phyloP scores from a whole-genome alignment of 2,888 invertebrate genomes.

The Chaitophorus viminalis region DNA sequence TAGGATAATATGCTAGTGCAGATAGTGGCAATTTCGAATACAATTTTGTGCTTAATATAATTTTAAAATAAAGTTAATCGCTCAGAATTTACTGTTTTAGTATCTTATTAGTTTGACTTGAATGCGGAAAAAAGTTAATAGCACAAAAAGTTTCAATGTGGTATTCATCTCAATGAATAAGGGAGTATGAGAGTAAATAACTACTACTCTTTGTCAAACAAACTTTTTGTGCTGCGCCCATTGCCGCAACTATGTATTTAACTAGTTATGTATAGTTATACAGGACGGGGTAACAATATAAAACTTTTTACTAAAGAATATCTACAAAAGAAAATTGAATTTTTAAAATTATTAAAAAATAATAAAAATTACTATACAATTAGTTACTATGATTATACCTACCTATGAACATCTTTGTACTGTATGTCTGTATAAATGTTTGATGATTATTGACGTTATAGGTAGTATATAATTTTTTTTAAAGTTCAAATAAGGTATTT shows the following conservation, averaged over 20 bases:
- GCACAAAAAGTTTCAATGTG: slow-evolving; percentile 31
- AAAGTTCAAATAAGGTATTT: no score
- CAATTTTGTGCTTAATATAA: background rate
- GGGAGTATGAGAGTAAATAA: slow-evolving; percentile 11
- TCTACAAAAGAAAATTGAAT: background rate
- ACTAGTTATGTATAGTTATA: background rate
- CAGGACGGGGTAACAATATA: background rate
- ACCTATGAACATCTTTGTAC: no score
- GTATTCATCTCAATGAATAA: slow-evolving; percentile 13
- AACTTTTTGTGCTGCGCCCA: slow-evolving; percentile 10
- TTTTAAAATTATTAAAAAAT: background rate
- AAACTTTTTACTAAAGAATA: background rate
- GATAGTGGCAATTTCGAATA: background rate
- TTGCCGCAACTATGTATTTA: background rate
- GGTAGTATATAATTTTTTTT: no score
- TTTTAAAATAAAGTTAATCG: background rate
- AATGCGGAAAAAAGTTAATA: slow-evolving; percentile 24
- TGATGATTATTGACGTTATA: no score
- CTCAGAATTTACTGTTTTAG: background rate
- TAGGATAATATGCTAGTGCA: background rate
- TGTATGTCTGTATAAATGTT: no score
- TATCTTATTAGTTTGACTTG: slow-evolving; percentile 5
- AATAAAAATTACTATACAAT: no score
- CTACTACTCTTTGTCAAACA: slow-evolving; percentile 12
- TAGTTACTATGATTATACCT: no score